A percentile compares a stretch with the other conserved stretches of the same genome.
phyloP scores from a whole-genome alignment of 1,140 invertebrate genomes.

The Pteromalus puparum region DNA sequence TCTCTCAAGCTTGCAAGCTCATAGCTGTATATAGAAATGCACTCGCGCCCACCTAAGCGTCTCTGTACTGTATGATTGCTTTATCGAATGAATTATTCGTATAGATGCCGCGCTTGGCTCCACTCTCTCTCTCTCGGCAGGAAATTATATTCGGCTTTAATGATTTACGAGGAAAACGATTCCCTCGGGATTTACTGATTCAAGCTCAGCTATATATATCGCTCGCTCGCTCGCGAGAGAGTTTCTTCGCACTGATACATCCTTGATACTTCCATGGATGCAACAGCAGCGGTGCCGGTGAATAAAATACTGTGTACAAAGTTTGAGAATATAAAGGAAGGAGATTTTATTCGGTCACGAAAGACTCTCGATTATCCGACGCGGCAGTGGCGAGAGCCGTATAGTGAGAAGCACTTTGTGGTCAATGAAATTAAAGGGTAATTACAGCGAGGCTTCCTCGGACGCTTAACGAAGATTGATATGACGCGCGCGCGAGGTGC shows the following conservation, averaged over 20 bases:
- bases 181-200: background rate
- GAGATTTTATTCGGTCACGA: constrained; percentile 54
- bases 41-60: background rate
- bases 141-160: constrained; percentile 16
- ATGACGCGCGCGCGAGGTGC: constrained; percentile 52
- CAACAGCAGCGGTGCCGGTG: too few relatives aligned
- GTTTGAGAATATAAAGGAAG: background rate
- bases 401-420: constrained; percentile 53
- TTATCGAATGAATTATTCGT: constrained; percentile 37
- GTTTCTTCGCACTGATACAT: too few relatives aligned
- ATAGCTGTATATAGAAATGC: background rate
- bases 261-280: too few relatives aligned
- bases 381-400: background rate
- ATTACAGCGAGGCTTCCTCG: constrained; percentile 60
- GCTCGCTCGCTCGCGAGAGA: too few relatives aligned
- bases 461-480: constrained; percentile 62
- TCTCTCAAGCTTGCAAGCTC: too few relatives aligned
- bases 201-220: too few relatives aligned
- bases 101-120: background rate
- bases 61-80: constrained; percentile 28
- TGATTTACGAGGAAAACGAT: constrained; percentile 23
- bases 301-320: background rate
- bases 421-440: constrained; percentile 63
- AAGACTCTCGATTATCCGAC: constrained; percentile 49
- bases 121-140: background rate